Base-by-base conservation (phyloP, 2,797 vertebrate species). In the Diplodus sargus region DNA sequence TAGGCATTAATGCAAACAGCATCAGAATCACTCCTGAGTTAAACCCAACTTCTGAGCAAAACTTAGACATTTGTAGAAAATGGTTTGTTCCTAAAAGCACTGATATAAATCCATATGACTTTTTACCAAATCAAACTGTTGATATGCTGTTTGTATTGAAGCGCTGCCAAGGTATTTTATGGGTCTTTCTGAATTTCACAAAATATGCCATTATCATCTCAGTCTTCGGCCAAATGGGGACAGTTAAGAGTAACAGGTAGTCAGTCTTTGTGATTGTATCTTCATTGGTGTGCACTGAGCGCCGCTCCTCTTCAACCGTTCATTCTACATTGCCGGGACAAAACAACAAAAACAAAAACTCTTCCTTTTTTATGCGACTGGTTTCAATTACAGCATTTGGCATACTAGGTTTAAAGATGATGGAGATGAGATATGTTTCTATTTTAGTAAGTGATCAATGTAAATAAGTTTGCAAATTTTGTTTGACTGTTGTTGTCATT, bases 381-480 rank as follows among this genome's bases (percentile, higher is more conserved):
- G 53, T 79, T 39, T 86, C 45, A 54, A 39, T 80, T 47, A 23
- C 11, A 64, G 39, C 42, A 12, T 81, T 84, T 78, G 47, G 74
- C 80, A 47, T n/a, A 43, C 28, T 20, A 63, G 58, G 30, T 8
- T 59, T 60, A 66, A 67, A 63, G 4, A 73, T 45, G 53, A 69
- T n/a, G 5, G 18, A 57, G n/a, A 54, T n/a, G 34, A 60, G 54
- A 28, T 71, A 22, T 73, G 62, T 88, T 88, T 89, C 64, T 87
- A 45, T 92, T 90, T 90, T 76, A 82, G 67, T 77, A 77, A 79
- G 25, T 78, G 81, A 90, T 92, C 68, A 65, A 53, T 91, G 87
- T 92, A 91, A 90, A 93, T 90, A 91, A 23, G 71, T 90, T 91
- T 66, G 69, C 58, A 68, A 56, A 60, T 82, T 84, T 87, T 79